Percentiles rank a stretch among this genome's conserved stretches.
Conservation (phyloP, 2,797 vertebrate genomes). For the Lithobates pipiens region DNA sequence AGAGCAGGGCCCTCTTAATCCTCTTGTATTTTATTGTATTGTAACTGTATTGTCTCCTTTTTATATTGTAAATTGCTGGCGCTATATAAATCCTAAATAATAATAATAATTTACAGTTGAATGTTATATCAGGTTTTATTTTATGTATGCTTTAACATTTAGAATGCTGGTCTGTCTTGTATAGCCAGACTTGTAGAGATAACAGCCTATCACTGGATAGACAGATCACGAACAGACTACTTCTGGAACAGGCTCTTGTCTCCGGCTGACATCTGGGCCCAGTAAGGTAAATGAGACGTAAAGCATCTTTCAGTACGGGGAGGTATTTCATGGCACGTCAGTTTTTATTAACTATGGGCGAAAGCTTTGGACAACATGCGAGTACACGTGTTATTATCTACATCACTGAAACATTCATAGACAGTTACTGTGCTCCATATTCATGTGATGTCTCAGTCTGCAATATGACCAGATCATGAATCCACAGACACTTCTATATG, state of each 20-base stretch:
- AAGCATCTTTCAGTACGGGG: conserved; percentile 18
- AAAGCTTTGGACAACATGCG: conserved; percentile 8
- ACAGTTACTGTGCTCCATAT: conserved; percentile 5
- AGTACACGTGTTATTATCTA: background rate
- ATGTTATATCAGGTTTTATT: too few relatives aligned
- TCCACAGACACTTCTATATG: background rate
- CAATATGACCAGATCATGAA: background rate
- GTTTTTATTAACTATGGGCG: conserved; percentile 17
- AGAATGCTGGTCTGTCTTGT: too few relatives aligned
- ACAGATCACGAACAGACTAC: conserved; percentile 22
- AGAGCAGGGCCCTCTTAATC: too few relatives aligned
- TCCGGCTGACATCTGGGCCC: conserved; percentile 15
- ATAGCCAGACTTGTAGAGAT: background rate
- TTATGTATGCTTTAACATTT: too few relatives aligned
- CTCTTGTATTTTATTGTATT: too few relatives aligned
- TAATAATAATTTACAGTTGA: too few relatives aligned
- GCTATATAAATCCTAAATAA: too few relatives aligned
- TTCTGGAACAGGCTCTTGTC: background rate
- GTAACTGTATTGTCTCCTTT: too few relatives aligned
- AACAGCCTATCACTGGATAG: background rate
- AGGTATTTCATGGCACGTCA: conserved; percentile 19
- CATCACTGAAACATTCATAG: conserved; percentile 17
- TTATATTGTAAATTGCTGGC: too few relatives aligned
- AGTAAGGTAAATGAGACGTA: conserved; percentile 37
- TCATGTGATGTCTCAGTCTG: background rate